Base-by-base conservation (phyloP, 2,113 vertebrate species). In the Eulemur rufifrons region DNA sequence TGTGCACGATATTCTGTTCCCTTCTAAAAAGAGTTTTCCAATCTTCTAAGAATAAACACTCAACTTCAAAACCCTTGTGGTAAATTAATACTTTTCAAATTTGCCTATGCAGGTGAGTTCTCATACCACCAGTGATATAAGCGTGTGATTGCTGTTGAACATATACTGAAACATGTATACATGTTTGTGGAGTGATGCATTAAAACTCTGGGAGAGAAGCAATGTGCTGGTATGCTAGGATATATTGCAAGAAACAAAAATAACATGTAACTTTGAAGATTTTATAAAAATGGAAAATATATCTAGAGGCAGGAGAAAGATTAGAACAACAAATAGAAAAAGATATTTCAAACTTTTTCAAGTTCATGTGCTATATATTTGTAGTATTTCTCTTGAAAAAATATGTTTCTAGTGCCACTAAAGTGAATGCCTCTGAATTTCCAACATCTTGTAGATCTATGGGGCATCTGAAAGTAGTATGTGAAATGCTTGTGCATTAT, bases 361-460 rank as follows among this genome's bases (percentile, higher is more conserved):
- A 85, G 37, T 73, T 42, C 52, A 85, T 90, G 15, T 59, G 8
- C 5, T n/a, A 94, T 63, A 10, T 54, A 83, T 69, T 17, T 87
- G 25, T 66, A 69, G 78, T 63, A 17, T 81, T 85, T 82, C 27
- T 95, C 21, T 92, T 89, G 42, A 71, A 89, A 95, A 42, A 47
- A 71, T 52, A 12, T 39, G 18, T 42, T 59, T 94, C 95, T 93
- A 47, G 9, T 82, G 32, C 4, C 21, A 64, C 29, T 66, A 69
- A 63, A 52, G 8, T n/a, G 2, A 12, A 42, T 42, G 15, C 3
- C 29, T 96, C 23, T 77, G 54, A 94, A 88, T 86, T 61, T 73
- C 69, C 90, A 95, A 87, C 89, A 97, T 98, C 76, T 96, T 94
- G 97, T 96, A 97, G 85, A 96, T 96, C 96, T 93, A 95, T 94